Base-by-base conservation (phyloP, 2,888 invertebrate species). In the Protodeltote pygarga region DNA sequence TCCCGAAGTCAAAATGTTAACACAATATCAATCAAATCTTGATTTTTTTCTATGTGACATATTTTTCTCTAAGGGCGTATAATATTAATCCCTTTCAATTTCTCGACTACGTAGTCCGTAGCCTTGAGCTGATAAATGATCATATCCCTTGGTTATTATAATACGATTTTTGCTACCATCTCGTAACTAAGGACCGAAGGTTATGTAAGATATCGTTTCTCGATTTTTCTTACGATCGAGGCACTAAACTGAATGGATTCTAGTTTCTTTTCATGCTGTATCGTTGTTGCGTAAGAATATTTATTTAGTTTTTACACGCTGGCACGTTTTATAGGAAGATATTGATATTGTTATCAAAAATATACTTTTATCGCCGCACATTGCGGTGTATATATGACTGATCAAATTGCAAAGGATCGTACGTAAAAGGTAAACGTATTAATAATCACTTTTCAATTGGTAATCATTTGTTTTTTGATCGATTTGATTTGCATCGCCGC, bases 1-100 rank as follows among this genome's bases (percentile, higher is more conserved):
- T n/a, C n/a, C n/a, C n/a, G n/a, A n/a, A n/a, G n/a, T n/a, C n/a
- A n/a, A n/a, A n/a, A n/a, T n/a, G n/a, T n/a, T n/a, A n/a, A n/a
- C n/a, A n/a, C n/a, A n/a, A n/a, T n/a, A n/a, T n/a, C n/a, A n/a
- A n/a, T n/a, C n/a, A n/a, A 32, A 11, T 23, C 29, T 27, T 27
- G 39, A 57, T 40, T 5, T 19, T 53, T 14, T 44, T 14, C 11
- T 5, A 20, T 1, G 8, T 5, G n/a, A 13, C 15, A 19, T 33
- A 21, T 44, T 39, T 21, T 1, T 2, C 9, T 33, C 4, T 31
- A 25, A 24, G 13, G n/a, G 31, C 19, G 3, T 32, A 16, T 33
- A 11, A 52, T 61, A 52, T 58, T 40, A 48, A 42, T 50, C 16
- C 31, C 44, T 61, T 57, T 49, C 62, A 61, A 53, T 65, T 42